Evolutionary conservation across 2,113 vertebrate genomes (phyloP), one percentile per base, ranked within the genome.

Genomic region (Cygnus atratus): DNA sequence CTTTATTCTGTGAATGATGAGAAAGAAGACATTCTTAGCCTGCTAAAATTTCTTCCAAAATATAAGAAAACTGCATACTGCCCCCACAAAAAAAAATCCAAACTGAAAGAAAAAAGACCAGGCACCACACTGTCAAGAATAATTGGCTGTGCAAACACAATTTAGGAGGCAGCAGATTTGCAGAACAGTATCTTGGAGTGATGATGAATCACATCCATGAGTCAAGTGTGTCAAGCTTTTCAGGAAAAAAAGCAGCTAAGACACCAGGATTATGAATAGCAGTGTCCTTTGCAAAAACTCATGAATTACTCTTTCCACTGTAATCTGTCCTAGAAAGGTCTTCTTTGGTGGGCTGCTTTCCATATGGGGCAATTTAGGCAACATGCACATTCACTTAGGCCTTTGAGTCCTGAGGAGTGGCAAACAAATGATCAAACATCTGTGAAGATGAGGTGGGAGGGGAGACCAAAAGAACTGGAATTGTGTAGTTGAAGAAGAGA

Each of bases 181-280:
- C 66, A 85, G 81, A 85, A 82, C 87, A 91, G 62, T 82, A 65
- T 95, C 77, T 93, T 70, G 74, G 93, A 87, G 93, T 76, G 89
- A 95, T 89, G 94, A 95, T 95, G 93, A 95, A 96, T 95, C 91
- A 95, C 66, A 70, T 85, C 67, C 58, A 87, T 50, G 84, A 95
- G 93, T 91, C 87, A 93, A 89, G 84, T 87, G 58, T 14, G 25
- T 57, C 84, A 92, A 66, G 89, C 4, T 89, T 96, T 92, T 76
- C 66, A 79, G 71, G 37, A 57, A 65, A 63, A 62, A 55, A 35
- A 48, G 13, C 75, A 86, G 33, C 39, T 72, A 65, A 58, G 35
- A 79, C 66, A 89, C 58, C 41, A 87, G 33, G 39, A 95, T 70
- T 89, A 72, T 44, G 70, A 95, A 87, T 46, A 89, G 70, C 62